These are phyloP conservation scores for Festucalex cinctus DNA, from an alignment of 2,113 vertebrate genomes.

Conservation along the genomic window DNA sequence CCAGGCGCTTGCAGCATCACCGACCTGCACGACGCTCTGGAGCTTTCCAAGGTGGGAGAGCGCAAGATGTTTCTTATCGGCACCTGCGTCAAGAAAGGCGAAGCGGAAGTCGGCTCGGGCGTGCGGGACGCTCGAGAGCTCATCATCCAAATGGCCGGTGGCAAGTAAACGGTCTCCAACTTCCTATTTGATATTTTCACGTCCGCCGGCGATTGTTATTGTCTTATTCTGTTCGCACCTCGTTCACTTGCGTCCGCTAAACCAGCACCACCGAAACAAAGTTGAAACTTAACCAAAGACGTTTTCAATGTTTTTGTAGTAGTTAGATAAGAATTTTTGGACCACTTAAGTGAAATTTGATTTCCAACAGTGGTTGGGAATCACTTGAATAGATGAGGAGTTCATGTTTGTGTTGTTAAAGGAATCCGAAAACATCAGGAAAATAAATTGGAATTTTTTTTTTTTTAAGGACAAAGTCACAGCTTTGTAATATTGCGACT, in stretches of 20 bases:
- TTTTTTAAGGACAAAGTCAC: no score
- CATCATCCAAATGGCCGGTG: slow-evolving; percentile 80
- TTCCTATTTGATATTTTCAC: neutral
- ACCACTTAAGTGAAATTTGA: neutral
- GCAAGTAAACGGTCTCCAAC: slow-evolving; percentile 31
- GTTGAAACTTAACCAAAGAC: neutral
- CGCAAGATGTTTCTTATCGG: slow-evolving; percentile 86
- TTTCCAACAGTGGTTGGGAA: neutral
- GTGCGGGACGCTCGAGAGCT: slow-evolving; percentile 84
- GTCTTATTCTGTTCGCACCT: neutral
- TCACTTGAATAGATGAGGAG: neutral
- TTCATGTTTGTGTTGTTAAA: no score
- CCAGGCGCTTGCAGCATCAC: slow-evolving; percentile 82
- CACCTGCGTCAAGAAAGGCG: slow-evolving; percentile 74
- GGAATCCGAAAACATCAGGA: no score
- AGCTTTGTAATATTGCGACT: no score
- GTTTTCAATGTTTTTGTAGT: neutral
- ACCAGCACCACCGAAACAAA: neutral
- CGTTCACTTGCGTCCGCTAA: neutral
- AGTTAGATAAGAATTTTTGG: neutral
- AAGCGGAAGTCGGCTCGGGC: slow-evolving; percentile 71
- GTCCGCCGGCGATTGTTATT: neutral
- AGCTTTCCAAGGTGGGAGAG: slow-evolving; percentile 79
- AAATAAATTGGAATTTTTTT: no score
- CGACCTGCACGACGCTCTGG: slow-evolving; percentile 84